Base-by-base conservation (phyloP, 2,888 invertebrate species). In the Chaetogeoica ovagalla region DNA sequence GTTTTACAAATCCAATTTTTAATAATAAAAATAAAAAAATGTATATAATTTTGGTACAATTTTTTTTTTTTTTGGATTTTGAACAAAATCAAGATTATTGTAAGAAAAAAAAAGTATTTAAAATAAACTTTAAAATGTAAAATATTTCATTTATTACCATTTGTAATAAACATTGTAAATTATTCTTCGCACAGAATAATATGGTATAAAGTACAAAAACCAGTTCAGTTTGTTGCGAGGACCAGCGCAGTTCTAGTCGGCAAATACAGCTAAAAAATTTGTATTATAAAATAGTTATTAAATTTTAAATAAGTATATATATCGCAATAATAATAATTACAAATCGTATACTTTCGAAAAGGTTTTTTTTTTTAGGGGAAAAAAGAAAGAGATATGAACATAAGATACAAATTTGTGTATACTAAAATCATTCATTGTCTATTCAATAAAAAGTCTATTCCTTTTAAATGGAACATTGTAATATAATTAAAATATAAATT, bases 201-300 rank as follows among this genome's bases (percentile, higher is more conserved):
- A 21, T 17, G 60, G 43, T 8, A 60, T 21, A 0, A 43, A 9
- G 9, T 9, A 9, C 43, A 48, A n/a, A 23, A n/a, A 68, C 4
- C 2, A 11, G 19, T 59, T 76, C 39, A 77, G 37, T 60, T 60
- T 68, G 69, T 30, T 17, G 13, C 39, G 84, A 91, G 90, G 21
- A 93, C 89, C 79, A 92, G 88, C 4, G 90, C 92, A 82, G 92
- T 91, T 84, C 93, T 90, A 83, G 91, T 90, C 1, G 94, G 94
- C 83, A 92, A 88, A 86, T 94, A 94, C 5, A 92, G 89, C 92
- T 92, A 87, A 55, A 79, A 89, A 83, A 83, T 84, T n/a, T 59
- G 21, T 57, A 30, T n/a, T 43, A 43, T 9, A 1, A 6, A 57
- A 57, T n/a, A 59, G 11, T 59, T n/a, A 11, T 6, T 19, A 19